Conservation (phyloP, 1,140 invertebrate species). For the Oncopodura yosiiana region DNA sequence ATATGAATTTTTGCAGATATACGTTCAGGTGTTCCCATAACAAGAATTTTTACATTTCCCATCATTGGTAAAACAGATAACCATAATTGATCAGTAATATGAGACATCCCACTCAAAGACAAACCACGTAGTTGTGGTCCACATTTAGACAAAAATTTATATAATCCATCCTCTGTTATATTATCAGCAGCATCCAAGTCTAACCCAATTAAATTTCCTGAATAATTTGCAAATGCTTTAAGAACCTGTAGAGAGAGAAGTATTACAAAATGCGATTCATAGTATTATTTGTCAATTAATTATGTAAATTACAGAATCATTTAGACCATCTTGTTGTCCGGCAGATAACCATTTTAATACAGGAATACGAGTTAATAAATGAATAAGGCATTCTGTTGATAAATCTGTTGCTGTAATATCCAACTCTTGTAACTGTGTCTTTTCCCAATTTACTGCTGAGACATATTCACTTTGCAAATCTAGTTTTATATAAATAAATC, state of each 20-base stretch:
- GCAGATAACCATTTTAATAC: slow-evolving; percentile 81
- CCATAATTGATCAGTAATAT: slow-evolving; percentile 96
- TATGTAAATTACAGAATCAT: slow-evolving; percentile 58
- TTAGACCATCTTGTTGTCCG: slow-evolving; percentile 94
- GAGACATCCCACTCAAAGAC: slow-evolving; percentile 86
- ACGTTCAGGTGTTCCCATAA: slow-evolving; percentile 93
- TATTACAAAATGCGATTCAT: not conserved
- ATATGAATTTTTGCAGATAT: slow-evolving; percentile 92
- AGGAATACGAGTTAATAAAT: slow-evolving; percentile 80
- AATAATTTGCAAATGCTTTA: slow-evolving; percentile 81
- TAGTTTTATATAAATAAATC: too few relatives aligned
- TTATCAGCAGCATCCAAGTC: slow-evolving; percentile 93
- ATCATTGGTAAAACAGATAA: slow-evolving; percentile 79
- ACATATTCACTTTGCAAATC: slow-evolving; percentile 70
- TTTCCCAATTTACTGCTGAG: slow-evolving; percentile 95
- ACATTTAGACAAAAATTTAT: slow-evolving; percentile 67
- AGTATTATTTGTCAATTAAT: not conserved
- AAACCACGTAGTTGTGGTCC: slow-evolving; percentile 80
- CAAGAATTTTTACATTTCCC: slow-evolving; percentile 83
- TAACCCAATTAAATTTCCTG: slow-evolving; percentile 71
- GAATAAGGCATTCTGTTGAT: slow-evolving; percentile 82
- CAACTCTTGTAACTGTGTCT: slow-evolving; percentile 82
- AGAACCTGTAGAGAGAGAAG: slow-evolving; percentile 50
- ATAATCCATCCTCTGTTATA: slow-evolving; percentile 79
- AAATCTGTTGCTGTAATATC: slow-evolving; percentile 96